Percentiles rank a stretch among this genome's conserved stretches.
Conservation (phyloP, 2,888 invertebrate species). For the Dolomedes plantarius region DNA sequence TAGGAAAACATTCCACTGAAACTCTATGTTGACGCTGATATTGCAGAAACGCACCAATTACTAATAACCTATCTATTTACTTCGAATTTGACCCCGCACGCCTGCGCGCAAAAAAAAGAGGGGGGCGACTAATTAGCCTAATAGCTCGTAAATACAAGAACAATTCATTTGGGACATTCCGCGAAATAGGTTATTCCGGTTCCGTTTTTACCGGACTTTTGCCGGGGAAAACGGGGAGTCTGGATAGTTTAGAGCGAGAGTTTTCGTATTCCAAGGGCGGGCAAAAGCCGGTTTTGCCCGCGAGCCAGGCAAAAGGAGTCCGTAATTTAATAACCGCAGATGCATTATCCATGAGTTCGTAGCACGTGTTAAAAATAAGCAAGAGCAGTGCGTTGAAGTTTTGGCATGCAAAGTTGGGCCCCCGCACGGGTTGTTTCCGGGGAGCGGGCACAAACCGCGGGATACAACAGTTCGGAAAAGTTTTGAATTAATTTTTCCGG, state of each 20-base stretch:
- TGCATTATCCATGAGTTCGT: conserved; percentile 66
- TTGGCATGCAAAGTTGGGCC: conserved; percentile 53
- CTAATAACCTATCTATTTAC: neutral
- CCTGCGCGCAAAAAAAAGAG: neutral
- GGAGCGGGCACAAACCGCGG: conserved; percentile 20
- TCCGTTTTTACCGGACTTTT: conserved; percentile 42
- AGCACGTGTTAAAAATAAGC: conserved; percentile 70
- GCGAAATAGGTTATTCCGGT: conserved; percentile 13
- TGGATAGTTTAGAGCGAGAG: conserved; percentile 58
- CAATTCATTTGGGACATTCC: conserved; percentile 8
- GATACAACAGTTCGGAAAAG: no score
- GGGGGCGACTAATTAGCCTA: conserved; percentile 19
- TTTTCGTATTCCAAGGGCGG: conserved; percentile 45
- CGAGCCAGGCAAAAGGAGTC: conserved; percentile 13
- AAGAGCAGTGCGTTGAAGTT: conserved; percentile 56
- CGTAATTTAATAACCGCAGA: conserved; percentile 59
- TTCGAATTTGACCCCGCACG: neutral
- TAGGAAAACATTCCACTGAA: neutral
- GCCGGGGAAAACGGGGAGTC: conserved; percentile 36
- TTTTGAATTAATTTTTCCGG: no score
- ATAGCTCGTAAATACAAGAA: conserved; percentile 12
- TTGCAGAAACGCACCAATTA: neutral
- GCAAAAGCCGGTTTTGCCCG: conserved; percentile 20
- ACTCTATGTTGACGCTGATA: conserved; percentile 14
- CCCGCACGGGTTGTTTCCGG: neutral